Evolutionary conservation across 2,113 vertebrate genomes (phyloP).

Genomic region (Harpagus bidentatus): DNA sequence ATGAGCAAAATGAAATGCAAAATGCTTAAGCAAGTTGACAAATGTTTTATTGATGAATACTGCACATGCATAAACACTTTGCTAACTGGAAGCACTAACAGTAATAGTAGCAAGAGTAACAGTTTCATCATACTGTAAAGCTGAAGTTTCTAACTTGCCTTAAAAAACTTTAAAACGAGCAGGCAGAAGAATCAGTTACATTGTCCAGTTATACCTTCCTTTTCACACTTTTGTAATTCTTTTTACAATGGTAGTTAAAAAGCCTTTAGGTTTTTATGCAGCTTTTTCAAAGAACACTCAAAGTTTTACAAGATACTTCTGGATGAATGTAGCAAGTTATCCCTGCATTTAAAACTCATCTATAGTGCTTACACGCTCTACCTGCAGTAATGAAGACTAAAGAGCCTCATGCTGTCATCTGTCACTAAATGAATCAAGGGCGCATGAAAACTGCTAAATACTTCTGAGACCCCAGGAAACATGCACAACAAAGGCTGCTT

Average conservation of each 20-base stretch:
- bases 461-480: neutral
- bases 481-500: neutral
- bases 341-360: conserved; percentile 34
- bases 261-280: conserved; percentile 40
- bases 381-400: conserved; percentile 44
- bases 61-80: neutral
- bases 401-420: neutral
- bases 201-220: neutral
- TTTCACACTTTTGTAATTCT: conserved; percentile 44
- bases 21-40: neutral
- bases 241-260: conserved; percentile 63
- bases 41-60: conserved; percentile 43
- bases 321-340: conserved; percentile 44
- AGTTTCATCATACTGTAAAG: neutral
- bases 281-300: conserved; percentile 55
- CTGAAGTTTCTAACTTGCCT: neutral
- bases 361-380: conserved; percentile 29
- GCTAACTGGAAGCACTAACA: conserved; percentile 5
- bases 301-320: conserved; percentile 63
- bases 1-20: conserved; percentile 20
- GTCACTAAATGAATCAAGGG: conserved; percentile 1
- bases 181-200: conserved; percentile 12
- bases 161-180: conserved; percentile 40
- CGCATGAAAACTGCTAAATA: conserved; percentile 20
- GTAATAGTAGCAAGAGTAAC: neutral